A percentile compares a stretch with the other conserved stretches of the same genome.
phyloP scores from a whole-genome alignment of 2,113 vertebrate genomes.

The Loxodonta africana region DNA sequence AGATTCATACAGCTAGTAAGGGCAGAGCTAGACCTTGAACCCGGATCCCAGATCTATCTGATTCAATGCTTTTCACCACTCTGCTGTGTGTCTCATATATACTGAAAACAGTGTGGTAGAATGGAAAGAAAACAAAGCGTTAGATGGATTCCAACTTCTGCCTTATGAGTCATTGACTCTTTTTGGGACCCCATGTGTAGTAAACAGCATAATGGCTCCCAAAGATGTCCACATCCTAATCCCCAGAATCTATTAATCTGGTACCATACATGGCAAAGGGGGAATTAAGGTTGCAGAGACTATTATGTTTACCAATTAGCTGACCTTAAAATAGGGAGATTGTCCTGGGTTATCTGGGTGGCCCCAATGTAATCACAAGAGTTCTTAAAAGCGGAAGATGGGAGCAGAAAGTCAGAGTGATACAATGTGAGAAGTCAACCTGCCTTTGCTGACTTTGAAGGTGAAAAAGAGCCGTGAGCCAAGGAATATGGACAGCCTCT shows the following conservation, averaged over 20 bases:
- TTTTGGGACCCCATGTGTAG: too few species aligned
- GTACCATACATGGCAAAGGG: not conserved
- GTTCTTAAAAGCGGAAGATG: not conserved
- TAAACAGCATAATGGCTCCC: not conserved
- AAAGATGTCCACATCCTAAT: not conserved
- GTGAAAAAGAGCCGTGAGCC: not conserved
- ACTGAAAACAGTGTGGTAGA: not conserved
- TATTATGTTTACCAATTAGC: not conserved
- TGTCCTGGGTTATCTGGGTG: not conserved
- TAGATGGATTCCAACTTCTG: not conserved
- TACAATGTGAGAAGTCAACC: not conserved
- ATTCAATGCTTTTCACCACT: not conserved
- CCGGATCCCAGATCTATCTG: not conserved
- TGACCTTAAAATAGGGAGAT: not conserved
- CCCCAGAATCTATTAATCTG: not conserved
- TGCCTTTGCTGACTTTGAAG: not conserved
- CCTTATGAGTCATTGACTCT: not conserved
- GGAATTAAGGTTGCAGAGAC: not conserved
- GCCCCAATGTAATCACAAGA: not conserved
- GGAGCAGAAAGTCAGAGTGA: not conserved
- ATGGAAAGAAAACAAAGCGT: not conserved
- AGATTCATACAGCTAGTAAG: not conserved
- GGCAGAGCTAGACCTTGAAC: not conserved
- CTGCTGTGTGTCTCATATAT: too few species aligned
- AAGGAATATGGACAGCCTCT: not conserved